Conservation (phyloP, 2,888 invertebrate genomes). For the Schrankia costaestrigalis region DNA sequence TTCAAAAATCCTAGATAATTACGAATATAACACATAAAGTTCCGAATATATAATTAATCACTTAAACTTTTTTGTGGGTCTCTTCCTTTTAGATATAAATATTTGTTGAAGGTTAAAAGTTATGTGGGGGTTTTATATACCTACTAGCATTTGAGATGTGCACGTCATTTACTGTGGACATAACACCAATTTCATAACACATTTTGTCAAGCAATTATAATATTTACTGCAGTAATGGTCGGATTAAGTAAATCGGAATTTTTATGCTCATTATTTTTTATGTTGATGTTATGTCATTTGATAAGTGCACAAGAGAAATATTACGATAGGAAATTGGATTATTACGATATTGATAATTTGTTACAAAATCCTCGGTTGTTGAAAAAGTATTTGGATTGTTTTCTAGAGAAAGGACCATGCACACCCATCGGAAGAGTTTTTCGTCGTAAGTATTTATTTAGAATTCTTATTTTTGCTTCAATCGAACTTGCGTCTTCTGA, state of each 20-base stretch:
- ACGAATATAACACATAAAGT: conserved; percentile 6
- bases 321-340: conserved; percentile 78
- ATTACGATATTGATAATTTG: conserved; percentile 84
- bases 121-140: conserved; percentile 47
- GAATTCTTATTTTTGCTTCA: too few relatives aligned
- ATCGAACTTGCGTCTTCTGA: too few relatives aligned
- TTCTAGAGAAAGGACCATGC: conserved; percentile 57
- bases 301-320: conserved; percentile 37
- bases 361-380: conserved; percentile 83
- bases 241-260: conserved; percentile 8
- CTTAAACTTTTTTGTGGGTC: conserved; percentile 36
- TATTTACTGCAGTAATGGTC: conserved; percentile 12
- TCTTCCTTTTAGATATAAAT: conserved; percentile 38
- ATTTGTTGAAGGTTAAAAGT: conserved; percentile 45
- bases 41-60: conserved; percentile 26
- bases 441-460: conserved; percentile 51
- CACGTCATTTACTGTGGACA: conserved; percentile 39
- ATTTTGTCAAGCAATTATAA: neutral
- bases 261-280: conserved; percentile 9
- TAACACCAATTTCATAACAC: conserved; percentile 20
- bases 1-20: conserved; percentile 5
- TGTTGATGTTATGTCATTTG: conserved; percentile 12
- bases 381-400: conserved; percentile 85
- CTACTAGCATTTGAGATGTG: conserved; percentile 36
- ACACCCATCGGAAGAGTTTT: conserved; percentile 59